phyloP scores from a whole-genome alignment of 2,113 vertebrate genomes.

The Mystacornis crossleyi region DNA sequence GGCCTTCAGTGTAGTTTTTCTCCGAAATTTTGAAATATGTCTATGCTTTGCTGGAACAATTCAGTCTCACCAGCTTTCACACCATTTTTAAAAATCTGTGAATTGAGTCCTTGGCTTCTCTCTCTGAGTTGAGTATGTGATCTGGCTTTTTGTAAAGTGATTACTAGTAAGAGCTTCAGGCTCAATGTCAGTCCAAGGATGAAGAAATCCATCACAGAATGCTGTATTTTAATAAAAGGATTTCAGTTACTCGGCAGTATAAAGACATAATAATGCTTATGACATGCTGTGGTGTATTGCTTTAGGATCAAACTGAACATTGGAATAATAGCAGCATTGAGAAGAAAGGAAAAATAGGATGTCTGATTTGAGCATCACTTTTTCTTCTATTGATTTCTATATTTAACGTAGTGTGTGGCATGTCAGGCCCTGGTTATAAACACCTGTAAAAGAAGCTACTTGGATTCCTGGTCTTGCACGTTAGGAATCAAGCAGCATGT shows the following conservation, averaged over 20 bases:
- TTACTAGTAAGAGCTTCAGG: conserved; percentile 60
- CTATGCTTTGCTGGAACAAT: conserved; percentile 2
- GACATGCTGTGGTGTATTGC: conserved; percentile 52
- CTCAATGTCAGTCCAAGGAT: conserved; percentile 64
- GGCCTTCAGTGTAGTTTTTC: background rate
- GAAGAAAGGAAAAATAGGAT: conserved; percentile 14
- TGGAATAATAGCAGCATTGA: conserved; percentile 32
- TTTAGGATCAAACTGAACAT: conserved; percentile 46
- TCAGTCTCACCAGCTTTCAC: conserved; percentile 13
- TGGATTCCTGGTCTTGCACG: background rate
- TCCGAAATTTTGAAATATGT: background rate
- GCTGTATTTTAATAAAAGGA: conserved; percentile 67
- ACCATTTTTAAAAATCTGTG: background rate
- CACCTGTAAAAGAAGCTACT: background rate
- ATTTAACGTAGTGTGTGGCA: background rate
- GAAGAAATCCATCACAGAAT: conserved; percentile 56
- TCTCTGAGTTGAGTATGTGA: conserved; percentile 27
- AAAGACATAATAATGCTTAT: conserved; percentile 48
- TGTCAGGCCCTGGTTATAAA: background rate
- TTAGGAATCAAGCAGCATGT: background rate
- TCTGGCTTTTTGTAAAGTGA: conserved; percentile 60
- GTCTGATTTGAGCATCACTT: background rate
- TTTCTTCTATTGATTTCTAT: conserved; percentile 24
- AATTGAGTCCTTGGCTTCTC: conserved; percentile 19
- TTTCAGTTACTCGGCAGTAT: conserved; percentile 29